phyloP scores from a whole-genome alignment of 2,888 invertebrate species.

The Gandaritis pyraliata region DNA sequence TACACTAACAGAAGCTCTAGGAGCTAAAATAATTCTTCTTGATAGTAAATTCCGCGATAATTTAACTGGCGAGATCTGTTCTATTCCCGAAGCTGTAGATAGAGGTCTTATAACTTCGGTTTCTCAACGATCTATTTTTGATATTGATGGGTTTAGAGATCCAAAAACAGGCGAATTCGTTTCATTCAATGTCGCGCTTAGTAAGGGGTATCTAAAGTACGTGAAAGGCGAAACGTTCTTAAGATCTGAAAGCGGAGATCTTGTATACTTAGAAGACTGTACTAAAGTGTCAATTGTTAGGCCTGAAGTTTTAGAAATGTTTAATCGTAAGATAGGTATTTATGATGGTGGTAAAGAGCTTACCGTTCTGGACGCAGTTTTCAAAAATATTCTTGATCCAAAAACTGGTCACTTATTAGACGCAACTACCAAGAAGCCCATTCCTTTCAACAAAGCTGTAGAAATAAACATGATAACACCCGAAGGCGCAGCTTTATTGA shows the following conservation, averaged over 20 bases:
- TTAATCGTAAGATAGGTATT: conserved; percentile 92
- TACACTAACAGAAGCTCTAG: conserved; percentile 93
- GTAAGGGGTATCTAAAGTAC: conserved; percentile 90
- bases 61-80: conserved; percentile 88
- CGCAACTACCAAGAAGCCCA: conserved; percentile 87
- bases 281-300: conserved; percentile 91
- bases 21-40: conserved; percentile 89
- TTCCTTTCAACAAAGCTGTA: conserved; percentile 94
- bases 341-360: conserved; percentile 90
- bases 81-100: conserved; percentile 94
- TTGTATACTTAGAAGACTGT: conserved; percentile 91
- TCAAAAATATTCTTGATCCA: conserved; percentile 94
- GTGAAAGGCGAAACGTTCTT: conserved; percentile 89
- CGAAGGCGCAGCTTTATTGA: conserved; percentile 93
- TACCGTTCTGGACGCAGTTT: conserved; percentile 94
- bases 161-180: conserved; percentile 91
- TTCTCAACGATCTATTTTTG: conserved; percentile 94
- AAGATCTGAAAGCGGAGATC: conserved; percentile 89
- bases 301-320: conserved; percentile 94
- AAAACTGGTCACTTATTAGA: conserved; percentile 94
- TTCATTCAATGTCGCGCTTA: conserved; percentile 92
- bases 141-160: conserved; percentile 95
- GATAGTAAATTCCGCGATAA: conserved; percentile 91
- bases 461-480: conserved; percentile 93
- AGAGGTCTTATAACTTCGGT: conserved; percentile 95